A percentile compares a stretch with the other conserved stretches of the same genome.
phyloP scores from a whole-genome alignment of 2,888 invertebrate species.

The Apodemia zela region DNA sequence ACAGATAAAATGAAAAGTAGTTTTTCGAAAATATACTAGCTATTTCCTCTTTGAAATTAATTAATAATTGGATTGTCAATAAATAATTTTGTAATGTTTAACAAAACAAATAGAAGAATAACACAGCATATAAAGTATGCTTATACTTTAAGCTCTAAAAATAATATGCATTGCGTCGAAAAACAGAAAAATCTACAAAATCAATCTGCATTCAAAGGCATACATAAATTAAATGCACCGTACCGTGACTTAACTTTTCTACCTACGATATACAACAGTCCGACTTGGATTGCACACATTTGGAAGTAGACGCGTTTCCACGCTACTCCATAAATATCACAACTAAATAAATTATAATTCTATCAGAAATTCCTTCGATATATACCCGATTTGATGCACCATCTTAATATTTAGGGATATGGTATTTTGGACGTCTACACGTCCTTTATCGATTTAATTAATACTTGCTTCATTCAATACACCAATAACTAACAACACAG shows the following conservation, averaged over 20 bases:
- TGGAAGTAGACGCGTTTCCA: conserved; percentile 51
- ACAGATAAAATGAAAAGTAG: too few relatives aligned
- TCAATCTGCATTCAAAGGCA: conserved; percentile 38
- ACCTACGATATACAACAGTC: conserved; percentile 74
- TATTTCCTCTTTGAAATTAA: too few relatives aligned
- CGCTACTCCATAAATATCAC: conserved; percentile 60
- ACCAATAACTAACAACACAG: conserved; percentile 11
- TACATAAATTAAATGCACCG: conserved; percentile 74
- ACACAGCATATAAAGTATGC: neutral
- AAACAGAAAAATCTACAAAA: conserved; percentile 36
- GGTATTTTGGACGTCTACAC: conserved; percentile 59
- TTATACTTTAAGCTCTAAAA: neutral
- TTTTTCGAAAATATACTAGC: too few relatives aligned
- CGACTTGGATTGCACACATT: conserved; percentile 63
- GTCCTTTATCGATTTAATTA: conserved; percentile 18
- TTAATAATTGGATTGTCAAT: too few relatives aligned
- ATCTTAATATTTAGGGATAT: conserved; percentile 69
- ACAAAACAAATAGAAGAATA: neutral
- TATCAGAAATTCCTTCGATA: conserved; percentile 51
- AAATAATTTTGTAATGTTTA: neutral
- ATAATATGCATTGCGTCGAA: neutral
- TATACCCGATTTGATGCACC: conserved; percentile 48
- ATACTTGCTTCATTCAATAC: conserved; percentile 13
- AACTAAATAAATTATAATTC: conserved; percentile 66
- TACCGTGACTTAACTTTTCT: conserved; percentile 68